Percentiles rank a stretch among this genome's conserved stretches.
Conservation (phyloP, 2,888 invertebrate species). For the Tribolium freemani region DNA sequence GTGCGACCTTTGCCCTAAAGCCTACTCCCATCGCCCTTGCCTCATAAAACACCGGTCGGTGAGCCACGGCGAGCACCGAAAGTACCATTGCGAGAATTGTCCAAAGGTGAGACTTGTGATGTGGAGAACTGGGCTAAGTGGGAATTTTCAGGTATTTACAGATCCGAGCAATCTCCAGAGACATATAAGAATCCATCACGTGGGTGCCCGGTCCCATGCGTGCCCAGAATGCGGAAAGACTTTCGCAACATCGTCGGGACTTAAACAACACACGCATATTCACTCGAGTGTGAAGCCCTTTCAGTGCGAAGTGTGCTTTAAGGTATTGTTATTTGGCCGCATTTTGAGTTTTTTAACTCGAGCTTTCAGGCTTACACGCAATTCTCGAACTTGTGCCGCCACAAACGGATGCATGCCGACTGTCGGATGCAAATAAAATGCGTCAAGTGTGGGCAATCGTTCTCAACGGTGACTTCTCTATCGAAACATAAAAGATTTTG, state of each 20-base stretch:
- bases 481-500: slow-evolving; percentile 97
- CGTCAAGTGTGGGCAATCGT: slow-evolving; percentile 93
- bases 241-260: slow-evolving; percentile 96
- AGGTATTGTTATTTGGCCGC: slow-evolving; percentile 70
- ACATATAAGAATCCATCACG: slow-evolving; percentile 96
- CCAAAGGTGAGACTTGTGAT: slow-evolving; percentile 28
- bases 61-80: slow-evolving; percentile 84
- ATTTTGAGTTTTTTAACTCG: neutral
- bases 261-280: slow-evolving; percentile 99
- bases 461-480: slow-evolving; percentile 91
- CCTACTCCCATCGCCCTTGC: slow-evolving; percentile 86
- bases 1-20: slow-evolving; percentile 88
- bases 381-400: slow-evolving; percentile 99
- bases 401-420: slow-evolving; percentile 98
- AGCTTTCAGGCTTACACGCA: slow-evolving; percentile 91
- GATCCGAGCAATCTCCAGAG: slow-evolving; percentile 97
- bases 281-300: slow-evolving; percentile 99
- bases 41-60: slow-evolving; percentile 87
- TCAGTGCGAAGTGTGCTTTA: slow-evolving; percentile 96
- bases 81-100: slow-evolving; percentile 90
- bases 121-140: neutral
- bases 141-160: slow-evolving; percentile 85
- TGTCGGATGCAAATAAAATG: slow-evolving; percentile 96
- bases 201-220: slow-evolving; percentile 95
- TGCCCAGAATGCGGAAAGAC: slow-evolving; percentile 99